Conservation (phyloP, 2,797 vertebrate genomes). For the Erethizon dorsatum region DNA sequence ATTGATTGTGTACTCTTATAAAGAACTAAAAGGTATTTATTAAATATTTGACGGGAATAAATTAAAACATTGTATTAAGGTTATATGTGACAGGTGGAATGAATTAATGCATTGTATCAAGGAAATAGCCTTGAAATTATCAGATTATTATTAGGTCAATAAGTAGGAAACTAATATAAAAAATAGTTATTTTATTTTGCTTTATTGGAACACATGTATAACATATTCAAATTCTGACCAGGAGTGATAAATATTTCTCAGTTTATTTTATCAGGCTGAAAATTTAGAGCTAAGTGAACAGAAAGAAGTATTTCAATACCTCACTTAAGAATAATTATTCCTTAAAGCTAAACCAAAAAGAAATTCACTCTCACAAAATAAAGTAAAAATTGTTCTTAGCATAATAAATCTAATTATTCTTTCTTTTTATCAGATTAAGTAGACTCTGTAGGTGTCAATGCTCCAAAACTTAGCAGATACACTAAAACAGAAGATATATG, state of each 20-base stretch:
- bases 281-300: constrained; percentile 26
- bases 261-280: constrained; percentile 53
- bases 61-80: not conserved
- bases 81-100: constrained; percentile 13
- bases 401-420: not conserved
- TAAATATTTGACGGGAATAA: not conserved
- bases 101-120: not conserved
- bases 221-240: not conserved
- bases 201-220: not conserved
- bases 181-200: not conserved
- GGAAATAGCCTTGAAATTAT: not conserved
- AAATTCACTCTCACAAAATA: not conserved
- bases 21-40: constrained; percentile 25
- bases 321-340: constrained; percentile 10
- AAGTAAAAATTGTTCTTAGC: constrained; percentile 23
- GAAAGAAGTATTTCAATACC: constrained; percentile 46
- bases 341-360: constrained; percentile 12
- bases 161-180: not conserved
- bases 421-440: constrained; percentile 18
- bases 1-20: not conserved
- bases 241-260: constrained; percentile 6
- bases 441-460: not conserved
- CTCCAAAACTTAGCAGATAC: not conserved
- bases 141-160: not conserved
- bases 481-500: not conserved